Percentiles rank a stretch among this genome's conserved stretches.
Conservation (phyloP, 2,797 vertebrate genomes). For the Aselliscus stoliczkanus region DNA sequence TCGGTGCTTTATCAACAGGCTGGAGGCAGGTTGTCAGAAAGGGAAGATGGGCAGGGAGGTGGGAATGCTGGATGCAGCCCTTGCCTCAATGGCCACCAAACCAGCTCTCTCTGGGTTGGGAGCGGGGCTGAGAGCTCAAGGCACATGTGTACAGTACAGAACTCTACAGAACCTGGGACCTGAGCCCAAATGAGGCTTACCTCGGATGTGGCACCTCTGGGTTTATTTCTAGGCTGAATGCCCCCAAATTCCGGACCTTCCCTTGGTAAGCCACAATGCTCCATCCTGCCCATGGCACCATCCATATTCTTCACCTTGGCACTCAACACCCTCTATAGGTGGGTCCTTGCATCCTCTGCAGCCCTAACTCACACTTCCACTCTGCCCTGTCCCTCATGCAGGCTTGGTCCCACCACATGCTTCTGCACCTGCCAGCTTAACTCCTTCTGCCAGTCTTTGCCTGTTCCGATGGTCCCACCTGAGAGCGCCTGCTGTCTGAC, state of each 20-base stretch:
- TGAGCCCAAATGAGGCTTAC: neutral
- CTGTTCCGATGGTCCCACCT: neutral
- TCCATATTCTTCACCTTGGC: neutral
- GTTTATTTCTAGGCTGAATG: neutral
- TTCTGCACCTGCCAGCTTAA: neutral
- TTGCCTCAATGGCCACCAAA: neutral
- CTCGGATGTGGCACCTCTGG: neutral
- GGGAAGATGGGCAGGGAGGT: neutral
- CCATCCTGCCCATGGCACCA: fast-evolving
- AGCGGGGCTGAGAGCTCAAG: neutral
- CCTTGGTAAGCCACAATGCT: neutral
- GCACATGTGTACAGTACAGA: fast-evolving
- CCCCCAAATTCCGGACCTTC: neutral
- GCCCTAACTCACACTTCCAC: neutral
- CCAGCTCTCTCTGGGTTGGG: neutral
- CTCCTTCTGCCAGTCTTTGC: neutral
- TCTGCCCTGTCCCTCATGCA: neutral
- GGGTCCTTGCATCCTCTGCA: neutral
- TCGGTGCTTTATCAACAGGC: neutral
- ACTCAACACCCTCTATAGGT: neutral
- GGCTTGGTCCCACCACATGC: neutral
- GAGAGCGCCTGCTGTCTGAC: fast-evolving
- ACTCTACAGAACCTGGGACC: neutral
- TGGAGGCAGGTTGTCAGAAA: neutral
- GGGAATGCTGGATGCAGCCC: neutral